Percentiles rank a stretch among this genome's conserved stretches.
phyloP scores from a whole-genome alignment of 37 sponge, comb jelly and placozoan species.

The Ianthella basta region DNA sequence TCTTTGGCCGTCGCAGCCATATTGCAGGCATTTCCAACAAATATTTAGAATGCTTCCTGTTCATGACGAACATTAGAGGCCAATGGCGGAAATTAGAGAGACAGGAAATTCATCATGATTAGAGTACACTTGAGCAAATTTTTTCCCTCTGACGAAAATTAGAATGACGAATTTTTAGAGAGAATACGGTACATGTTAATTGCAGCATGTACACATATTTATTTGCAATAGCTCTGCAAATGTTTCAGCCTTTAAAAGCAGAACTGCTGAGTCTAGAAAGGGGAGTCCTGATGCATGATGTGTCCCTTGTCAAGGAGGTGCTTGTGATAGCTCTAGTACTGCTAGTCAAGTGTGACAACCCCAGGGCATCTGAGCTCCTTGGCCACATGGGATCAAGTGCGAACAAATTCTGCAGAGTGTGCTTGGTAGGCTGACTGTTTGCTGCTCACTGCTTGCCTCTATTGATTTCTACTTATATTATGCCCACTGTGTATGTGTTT shows the following conservation, averaged over 20 bases:
- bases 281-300: constrained; percentile 29
- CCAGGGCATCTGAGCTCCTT: constrained; percentile 42
- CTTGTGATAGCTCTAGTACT: constrained; percentile 45
- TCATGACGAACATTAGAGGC: too few relatives aligned
- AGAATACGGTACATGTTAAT: too few relatives aligned
- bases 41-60: too few relatives aligned
- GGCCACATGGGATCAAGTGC: constrained; percentile 42
- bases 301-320: constrained; percentile 23
- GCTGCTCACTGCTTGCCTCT: background rate
- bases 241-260: constrained; percentile 31
- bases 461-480: background rate
- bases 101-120: too few relatives aligned
- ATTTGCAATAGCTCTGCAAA: constrained; percentile 18
- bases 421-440: constrained; percentile 41
- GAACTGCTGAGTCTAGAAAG: background rate
- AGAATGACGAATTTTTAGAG: too few relatives aligned
- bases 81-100: too few relatives aligned
- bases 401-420: constrained; percentile 47
- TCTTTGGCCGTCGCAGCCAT: too few relatives aligned
- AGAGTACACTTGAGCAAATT: too few relatives aligned
- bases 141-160: too few relatives aligned
- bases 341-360: constrained; percentile 40
- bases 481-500: too few relatives aligned
- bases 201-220: too few relatives aligned
- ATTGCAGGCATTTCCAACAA: too few relatives aligned